A percentile compares a stretch with the other conserved stretches of the same genome.
phyloP scores from a whole-genome alignment of 2,113 vertebrate genomes.

The Nestor notabilis region DNA sequence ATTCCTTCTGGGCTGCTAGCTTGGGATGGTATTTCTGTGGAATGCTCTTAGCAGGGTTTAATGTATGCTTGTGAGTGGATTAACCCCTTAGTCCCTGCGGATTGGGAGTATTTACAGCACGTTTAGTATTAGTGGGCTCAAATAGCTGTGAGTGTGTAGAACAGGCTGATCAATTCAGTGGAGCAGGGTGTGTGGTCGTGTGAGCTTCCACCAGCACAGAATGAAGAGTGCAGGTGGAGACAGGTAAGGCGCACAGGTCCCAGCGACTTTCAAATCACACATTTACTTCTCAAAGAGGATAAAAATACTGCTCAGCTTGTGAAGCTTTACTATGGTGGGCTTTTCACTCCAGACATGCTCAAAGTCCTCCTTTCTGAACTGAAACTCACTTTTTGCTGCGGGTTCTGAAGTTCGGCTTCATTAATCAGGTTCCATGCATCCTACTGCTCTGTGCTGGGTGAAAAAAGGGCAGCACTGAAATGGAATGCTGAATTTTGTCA shows the following conservation, averaged over 20 bases:
- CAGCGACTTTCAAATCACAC: not conserved
- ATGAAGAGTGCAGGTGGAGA: not conserved
- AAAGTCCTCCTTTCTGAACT: not conserved
- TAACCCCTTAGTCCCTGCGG: not conserved
- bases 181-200: not conserved
- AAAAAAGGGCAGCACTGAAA: not conserved
- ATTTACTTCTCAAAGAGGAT: not conserved
- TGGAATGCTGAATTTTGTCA: not conserved
- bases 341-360: not conserved
- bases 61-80: not conserved
- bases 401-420: not conserved
- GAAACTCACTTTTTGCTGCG: not conserved
- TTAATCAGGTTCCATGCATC: not conserved
- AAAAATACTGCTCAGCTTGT: not conserved
- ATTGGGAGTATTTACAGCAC: rapidly evolving
- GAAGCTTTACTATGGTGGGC: not conserved
- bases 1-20: not conserved
- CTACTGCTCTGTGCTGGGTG: not conserved
- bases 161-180: rapidly evolving
- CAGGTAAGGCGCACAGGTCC: not conserved
- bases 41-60: slow-evolving; percentile 18
- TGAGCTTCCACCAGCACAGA: not conserved
- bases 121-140: rapidly evolving
- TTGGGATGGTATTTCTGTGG: slow-evolving; percentile 10
- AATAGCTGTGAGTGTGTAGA: not conserved